Base-by-base conservation (phyloP, 2,888 invertebrate species). In the Stenotaenia linearis region DNA sequence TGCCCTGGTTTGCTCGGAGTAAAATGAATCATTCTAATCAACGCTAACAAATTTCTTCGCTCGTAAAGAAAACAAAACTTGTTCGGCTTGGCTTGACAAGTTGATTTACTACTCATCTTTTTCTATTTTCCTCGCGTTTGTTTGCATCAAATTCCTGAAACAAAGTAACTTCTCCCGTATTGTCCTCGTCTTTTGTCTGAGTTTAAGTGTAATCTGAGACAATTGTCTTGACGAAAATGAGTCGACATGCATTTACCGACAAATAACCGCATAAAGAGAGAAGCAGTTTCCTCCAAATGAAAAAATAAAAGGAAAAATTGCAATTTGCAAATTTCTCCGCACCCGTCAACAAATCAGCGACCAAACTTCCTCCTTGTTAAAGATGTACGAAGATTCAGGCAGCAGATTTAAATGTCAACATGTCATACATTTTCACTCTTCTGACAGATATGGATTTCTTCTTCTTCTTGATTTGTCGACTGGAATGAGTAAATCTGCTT, bases 161-260 rank as follows among this genome's bases (percentile, higher is more conserved):
- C 69, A 69, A 69, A 69, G 69, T 69, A 10, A 25, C 69, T 28
- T 15, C 69, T n/a, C 23, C 9, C 28, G 9, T 12, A 15, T 69
- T 69, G 69, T 69, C 25, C 28, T 28, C 28, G 5, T 69, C 69
- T 69, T 69, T 69, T 69, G 69, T 69, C 69, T 69, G 7, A 5
- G 3, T 69, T 4, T 28, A 69, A 69, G 69, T 69, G 69, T 69
- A 69, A 69, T 69, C 25, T 69, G 28, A 69, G 69, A 69, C 69
- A 69, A 69, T 69, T 69, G 69, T 69, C 28, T 69, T 69, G 69
- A 69, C 28, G 69, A 69, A 69, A 69, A 69, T 69, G 23, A 69
- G 25, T 69, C 69, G 25, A 69, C 69, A 69, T 28, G 6, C 69
- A 69, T 28, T 23, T 28, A 69, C 28, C 69, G 25, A 69, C 69